phyloP scores from a whole-genome alignment of 2,113 vertebrate genomes.

The Felis chaus region DNA sequence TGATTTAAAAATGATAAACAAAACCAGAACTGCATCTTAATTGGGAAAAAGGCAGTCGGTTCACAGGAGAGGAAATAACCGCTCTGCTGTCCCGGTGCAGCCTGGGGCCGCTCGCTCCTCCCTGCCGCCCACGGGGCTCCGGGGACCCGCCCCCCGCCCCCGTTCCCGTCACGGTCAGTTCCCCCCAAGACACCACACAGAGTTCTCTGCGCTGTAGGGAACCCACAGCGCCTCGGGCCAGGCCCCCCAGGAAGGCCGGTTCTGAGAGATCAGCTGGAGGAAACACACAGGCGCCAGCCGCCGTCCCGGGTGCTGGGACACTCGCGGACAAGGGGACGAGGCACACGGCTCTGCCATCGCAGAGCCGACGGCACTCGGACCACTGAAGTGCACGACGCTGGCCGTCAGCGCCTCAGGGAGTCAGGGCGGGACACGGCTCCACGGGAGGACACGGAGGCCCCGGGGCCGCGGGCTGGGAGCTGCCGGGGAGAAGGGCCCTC shows the following conservation, averaged over 20 bases:
- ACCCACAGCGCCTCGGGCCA: not conserved
- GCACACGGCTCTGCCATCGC: too few species aligned
- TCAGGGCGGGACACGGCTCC: too few species aligned
- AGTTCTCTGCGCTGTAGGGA: not conserved
- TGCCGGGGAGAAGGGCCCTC: not conserved
- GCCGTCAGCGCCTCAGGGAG: not conserved
- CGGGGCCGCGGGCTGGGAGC: rapidly evolving
- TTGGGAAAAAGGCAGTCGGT: not conserved
- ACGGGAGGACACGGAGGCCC: not conserved
- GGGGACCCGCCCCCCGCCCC: rapidly evolving
- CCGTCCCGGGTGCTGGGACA: not conserved
- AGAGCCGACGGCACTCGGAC: not conserved
- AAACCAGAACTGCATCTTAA: not conserved
- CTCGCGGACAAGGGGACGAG: not conserved
- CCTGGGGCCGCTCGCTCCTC: not conserved
- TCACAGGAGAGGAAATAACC: not conserved
- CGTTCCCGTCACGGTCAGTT: too few species aligned
- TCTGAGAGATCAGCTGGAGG: not conserved
- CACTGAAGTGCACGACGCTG: not conserved
- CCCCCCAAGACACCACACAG: too few species aligned
- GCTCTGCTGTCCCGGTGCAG: too few species aligned
- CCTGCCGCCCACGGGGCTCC: too few species aligned
- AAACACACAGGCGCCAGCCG: not conserved
- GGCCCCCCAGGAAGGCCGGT: not conserved
- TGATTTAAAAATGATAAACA: not conserved